Evolutionary conservation across 2,797 vertebrate genomes (phyloP).

Genomic region (Brachyalestes nurse): DNA sequence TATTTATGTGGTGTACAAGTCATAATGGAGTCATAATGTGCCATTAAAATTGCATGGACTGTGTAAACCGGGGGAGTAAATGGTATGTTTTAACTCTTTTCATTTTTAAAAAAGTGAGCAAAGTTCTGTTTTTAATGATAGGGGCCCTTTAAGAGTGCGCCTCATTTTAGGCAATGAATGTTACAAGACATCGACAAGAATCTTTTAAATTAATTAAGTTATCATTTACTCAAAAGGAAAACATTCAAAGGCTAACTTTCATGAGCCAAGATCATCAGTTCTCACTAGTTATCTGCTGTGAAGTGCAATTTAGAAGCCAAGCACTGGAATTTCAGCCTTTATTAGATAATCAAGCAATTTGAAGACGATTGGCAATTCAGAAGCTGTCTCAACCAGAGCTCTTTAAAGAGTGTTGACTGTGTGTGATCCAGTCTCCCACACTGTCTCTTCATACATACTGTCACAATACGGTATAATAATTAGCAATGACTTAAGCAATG

Average conservation of each 20-base stretch:
- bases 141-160: neutral
- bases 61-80: too few relatives aligned
- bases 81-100: too few relatives aligned
- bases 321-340: conserved; percentile 29
- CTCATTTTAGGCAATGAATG: neutral
- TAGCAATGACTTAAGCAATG: conserved; percentile 13
- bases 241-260: conserved; percentile 41
- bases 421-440: conserved; percentile 8
- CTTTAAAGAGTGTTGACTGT: conserved; percentile 30
- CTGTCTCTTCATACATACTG: conserved; percentile 14
- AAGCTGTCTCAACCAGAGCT: conserved; percentile 31
- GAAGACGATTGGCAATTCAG: conserved; percentile 34
- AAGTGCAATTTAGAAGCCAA: conserved; percentile 46
- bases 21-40: too few relatives aligned
- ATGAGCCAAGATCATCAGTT: conserved; percentile 36
- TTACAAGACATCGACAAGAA: neutral
- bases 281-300: conserved; percentile 24
- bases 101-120: too few relatives aligned
- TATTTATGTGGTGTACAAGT: too few relatives aligned
- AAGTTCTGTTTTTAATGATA: too few relatives aligned
- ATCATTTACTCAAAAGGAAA: conserved; percentile 20
- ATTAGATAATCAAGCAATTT: conserved; percentile 28
- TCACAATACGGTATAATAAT: conserved; percentile 4
- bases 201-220: conserved; percentile 13
- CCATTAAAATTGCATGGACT: too few relatives aligned